A percentile compares a stretch with the other conserved stretches of the same genome.
Evolutionary conservation across 2,797 vertebrate genomes (phyloP).

Genomic region (Salmo trutta): DNA sequence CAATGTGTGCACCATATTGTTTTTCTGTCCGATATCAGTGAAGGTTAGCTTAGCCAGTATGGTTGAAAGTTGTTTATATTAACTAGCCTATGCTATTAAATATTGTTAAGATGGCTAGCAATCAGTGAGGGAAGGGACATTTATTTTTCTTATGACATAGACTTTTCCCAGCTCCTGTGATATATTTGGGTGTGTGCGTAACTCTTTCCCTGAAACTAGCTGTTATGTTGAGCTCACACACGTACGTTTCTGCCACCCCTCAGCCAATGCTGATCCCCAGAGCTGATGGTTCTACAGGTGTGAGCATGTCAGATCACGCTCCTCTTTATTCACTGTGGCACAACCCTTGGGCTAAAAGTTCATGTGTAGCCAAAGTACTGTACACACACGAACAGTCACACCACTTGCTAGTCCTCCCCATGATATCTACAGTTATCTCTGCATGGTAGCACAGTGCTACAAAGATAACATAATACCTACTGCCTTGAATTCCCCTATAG

Average conservation of each 20-base stretch:
- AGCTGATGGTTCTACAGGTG: too few species aligned
- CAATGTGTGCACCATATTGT: conserved; percentile 66
- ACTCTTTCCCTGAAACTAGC: background rate
- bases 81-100: conserved; percentile 20
- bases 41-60: conserved; percentile 38
- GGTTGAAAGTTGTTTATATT: conserved; percentile 34
- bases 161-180: background rate
- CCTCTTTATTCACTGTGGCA: too few species aligned
- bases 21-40: conserved; percentile 51
- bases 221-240: too few species aligned
- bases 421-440: too few species aligned
- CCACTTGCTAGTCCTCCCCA: too few species aligned
- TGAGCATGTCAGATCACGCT: too few species aligned
- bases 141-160: background rate
- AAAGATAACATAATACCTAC: background rate
- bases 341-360: too few species aligned
- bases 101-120: background rate
- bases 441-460: too few species aligned
- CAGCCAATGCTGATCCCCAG: too few species aligned
- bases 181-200: background rate
- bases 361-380: too few species aligned
- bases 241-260: too few species aligned
- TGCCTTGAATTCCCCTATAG: background rate
- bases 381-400: too few species aligned
- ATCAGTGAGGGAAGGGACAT: background rate